These are phyloP conservation scores for Acrocyrtus sp. DNA, from an alignment of 2,888 invertebrate species.

Conservation along the genomic window DNA sequence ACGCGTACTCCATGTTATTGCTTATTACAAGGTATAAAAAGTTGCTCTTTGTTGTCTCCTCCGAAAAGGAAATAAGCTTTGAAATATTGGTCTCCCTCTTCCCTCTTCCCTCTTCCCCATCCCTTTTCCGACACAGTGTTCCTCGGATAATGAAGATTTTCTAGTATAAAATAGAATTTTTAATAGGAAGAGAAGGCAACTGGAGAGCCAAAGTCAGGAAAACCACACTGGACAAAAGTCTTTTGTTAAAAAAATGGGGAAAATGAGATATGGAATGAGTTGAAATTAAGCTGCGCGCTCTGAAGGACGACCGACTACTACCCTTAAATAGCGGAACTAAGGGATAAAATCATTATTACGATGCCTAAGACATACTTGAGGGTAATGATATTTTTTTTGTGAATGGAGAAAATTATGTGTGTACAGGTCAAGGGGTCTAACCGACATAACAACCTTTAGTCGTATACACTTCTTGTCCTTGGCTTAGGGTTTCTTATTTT, in stretches of 20 bases:
- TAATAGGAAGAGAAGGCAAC: neutral
- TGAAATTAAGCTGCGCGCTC: neutral
- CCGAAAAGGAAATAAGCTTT: conserved; percentile 43
- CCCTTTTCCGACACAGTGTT: too few relatives aligned
- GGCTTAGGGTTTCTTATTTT: too few relatives aligned
- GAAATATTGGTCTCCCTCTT: too few relatives aligned
- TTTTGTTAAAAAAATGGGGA: neutral
- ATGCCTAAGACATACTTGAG: too few relatives aligned
- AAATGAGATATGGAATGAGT: neutral
- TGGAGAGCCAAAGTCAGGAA: neutral
- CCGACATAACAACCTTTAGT: too few relatives aligned
- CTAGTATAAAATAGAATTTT: too few relatives aligned
- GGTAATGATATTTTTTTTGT: conserved; percentile 27
- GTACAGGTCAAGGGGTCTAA: conserved; percentile 46
- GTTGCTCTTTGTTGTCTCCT: neutral
- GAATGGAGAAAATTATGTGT: conserved; percentile 47
- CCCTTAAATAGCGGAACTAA: conserved; percentile 40
- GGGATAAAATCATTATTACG: conserved; percentile 31
- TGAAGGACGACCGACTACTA: conserved; percentile 1
- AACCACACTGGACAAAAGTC: neutral
- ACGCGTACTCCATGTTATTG: too few relatives aligned
- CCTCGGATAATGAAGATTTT: too few relatives aligned
- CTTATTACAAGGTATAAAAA: too few relatives aligned
- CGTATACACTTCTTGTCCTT: too few relatives aligned
- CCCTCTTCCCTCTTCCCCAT: too few relatives aligned